Conservation (phyloP, 2,113 vertebrate genomes). For the Harpagus bidentatus region DNA sequence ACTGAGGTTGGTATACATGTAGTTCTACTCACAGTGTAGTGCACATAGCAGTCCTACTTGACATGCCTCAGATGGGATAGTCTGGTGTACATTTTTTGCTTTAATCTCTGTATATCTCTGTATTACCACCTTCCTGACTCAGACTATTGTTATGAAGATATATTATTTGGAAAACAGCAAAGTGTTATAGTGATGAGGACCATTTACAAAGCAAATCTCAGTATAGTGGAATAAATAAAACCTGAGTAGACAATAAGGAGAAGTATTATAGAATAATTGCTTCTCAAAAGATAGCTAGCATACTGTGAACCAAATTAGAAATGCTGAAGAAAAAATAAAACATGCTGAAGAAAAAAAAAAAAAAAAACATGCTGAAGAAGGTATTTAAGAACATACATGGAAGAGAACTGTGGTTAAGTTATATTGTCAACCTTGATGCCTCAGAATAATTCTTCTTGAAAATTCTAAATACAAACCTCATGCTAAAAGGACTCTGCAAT, state of each 20-base stretch:
- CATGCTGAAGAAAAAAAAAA: not conserved
- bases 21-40: not conserved
- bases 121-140: not conserved
- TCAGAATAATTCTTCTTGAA: not conserved
- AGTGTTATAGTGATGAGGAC: not conserved
- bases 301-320: not conserved
- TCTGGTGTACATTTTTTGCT: not conserved
- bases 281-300: not conserved
- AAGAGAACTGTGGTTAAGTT: not conserved
- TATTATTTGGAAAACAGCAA: not conserved
- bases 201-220: not conserved
- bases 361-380: not conserved
- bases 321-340: not conserved
- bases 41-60: rapidly evolving
- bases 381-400: not conserved
- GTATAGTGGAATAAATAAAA: not conserved
- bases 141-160: not conserved
- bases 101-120: not conserved
- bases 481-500: not conserved
- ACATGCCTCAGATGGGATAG: not conserved
- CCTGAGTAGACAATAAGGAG: not conserved
- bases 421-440: not conserved
- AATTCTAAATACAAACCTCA: not conserved
- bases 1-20: not conserved
- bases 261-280: not conserved